phyloP scores from a whole-genome alignment of 2,888 invertebrate genomes.

The Macrostomum cliftonense region DNA sequence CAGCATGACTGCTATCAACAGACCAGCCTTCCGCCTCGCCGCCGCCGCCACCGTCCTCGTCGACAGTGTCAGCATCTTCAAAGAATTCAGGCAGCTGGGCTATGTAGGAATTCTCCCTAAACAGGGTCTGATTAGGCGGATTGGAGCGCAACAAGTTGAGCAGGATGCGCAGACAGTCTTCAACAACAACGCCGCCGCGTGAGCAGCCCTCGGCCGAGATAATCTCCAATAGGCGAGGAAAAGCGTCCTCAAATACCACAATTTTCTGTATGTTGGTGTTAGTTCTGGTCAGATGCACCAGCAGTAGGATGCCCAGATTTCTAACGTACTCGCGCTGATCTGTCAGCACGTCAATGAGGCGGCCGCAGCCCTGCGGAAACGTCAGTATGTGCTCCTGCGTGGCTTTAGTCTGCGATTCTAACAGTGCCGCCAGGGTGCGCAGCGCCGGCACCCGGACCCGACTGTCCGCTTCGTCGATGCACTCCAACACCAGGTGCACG shows the following conservation, averaged over 20 bases:
- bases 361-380: too few species aligned
- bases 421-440: too few species aligned
- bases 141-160: conserved; percentile 80
- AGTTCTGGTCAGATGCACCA: conserved; percentile 74
- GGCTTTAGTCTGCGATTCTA: too few species aligned
- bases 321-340: too few species aligned
- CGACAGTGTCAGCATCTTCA: conserved; percentile 30
- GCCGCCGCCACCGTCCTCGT: neutral
- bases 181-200: conserved; percentile 89
- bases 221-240: conserved; percentile 79
- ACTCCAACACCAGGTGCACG: conserved; percentile 57
- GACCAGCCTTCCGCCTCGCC: neutral
- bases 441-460: neutral
- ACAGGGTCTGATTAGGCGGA: conserved; percentile 89
- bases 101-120: conserved; percentile 89
- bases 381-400: too few species aligned
- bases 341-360: too few species aligned
- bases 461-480: conserved; percentile 45
- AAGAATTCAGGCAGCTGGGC: conserved; percentile 75
- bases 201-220: conserved; percentile 72
- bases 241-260: conserved; percentile 95
- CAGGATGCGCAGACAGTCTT: conserved; percentile 82
- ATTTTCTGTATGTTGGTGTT: conserved; percentile 97
- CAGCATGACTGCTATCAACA: too few species aligned
- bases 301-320: conserved; percentile 52